A percentile compares a stretch with the other conserved stretches of the same genome.
Conservation (phyloP, 2,888 invertebrate genomes). For the Monopis laevigella region DNA sequence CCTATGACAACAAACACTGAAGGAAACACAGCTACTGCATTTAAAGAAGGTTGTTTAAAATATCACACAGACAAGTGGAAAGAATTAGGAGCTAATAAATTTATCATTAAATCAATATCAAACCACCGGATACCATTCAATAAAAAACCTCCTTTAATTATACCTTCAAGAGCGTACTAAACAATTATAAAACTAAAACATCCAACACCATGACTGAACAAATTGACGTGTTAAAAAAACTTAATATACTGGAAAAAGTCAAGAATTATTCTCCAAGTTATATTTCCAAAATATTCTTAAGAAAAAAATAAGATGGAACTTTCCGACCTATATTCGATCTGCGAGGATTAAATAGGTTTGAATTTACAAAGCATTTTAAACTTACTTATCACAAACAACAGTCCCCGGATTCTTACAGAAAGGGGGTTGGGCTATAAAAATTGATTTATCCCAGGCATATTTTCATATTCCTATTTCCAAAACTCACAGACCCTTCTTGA, state of each 20-base stretch:
- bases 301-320: conserved; percentile 20
- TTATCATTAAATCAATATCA: background rate
- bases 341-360: conserved; percentile 17
- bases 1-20: too few species aligned
- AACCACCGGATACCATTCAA: background rate
- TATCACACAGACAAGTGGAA: too few species aligned
- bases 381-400: conserved; percentile 18
- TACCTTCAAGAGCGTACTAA: background rate
- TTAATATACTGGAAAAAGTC: background rate
- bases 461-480: conserved; percentile 14
- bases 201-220: background rate
- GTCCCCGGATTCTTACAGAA: conserved; percentile 20
- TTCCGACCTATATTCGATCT: conserved; percentile 22
- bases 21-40: too few species aligned
- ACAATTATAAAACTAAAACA: background rate
- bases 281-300: conserved; percentile 20
- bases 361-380: conserved; percentile 18
- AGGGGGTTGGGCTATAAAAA: conserved; percentile 16
- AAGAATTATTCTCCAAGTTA: too few species aligned
- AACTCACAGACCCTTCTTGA: conserved; percentile 13
- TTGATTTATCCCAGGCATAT: conserved; percentile 16
- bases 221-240: background rate
- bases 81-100: too few species aligned
- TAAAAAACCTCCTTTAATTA: background rate
- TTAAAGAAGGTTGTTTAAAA: too few species aligned